A percentile compares a stretch with the other conserved stretches of the same genome.
These are phyloP conservation scores for Eurypyga helias DNA, from an alignment of 2,113 vertebrate genomes.

Conservation along the genomic window DNA sequence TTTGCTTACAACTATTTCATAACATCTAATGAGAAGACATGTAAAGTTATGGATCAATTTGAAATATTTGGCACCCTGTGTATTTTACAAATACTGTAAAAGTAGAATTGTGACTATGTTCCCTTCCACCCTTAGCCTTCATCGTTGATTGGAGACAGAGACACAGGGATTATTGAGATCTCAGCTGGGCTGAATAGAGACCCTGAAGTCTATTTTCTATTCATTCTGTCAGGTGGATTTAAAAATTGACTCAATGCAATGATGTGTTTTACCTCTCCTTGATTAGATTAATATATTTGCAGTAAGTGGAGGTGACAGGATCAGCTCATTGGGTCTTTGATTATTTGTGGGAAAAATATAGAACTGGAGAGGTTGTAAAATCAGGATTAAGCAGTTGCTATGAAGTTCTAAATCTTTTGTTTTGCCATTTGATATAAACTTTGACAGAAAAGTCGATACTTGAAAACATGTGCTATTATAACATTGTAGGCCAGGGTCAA, in stretches of 20 bases:
- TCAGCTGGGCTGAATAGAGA: background rate
- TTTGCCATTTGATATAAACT: background rate
- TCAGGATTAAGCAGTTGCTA: background rate
- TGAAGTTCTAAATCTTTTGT: background rate
- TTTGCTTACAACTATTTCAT: background rate
- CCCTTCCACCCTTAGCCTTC: background rate
- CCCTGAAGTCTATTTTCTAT: background rate
- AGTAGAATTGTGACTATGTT: background rate
- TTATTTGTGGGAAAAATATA: background rate
- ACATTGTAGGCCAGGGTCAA: background rate
- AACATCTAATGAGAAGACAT: background rate
- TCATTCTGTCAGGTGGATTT: background rate
- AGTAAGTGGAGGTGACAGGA: background rate
- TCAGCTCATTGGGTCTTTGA: background rate
- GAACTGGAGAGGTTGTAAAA: background rate
- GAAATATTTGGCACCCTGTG: background rate
- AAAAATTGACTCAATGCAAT: background rate
- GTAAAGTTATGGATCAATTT: background rate
- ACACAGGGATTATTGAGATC: background rate
- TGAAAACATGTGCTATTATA: background rate
- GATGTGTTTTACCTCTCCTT: background rate
- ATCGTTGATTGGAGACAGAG: background rate
- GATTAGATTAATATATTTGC: background rate
- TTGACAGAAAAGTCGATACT: background rate
- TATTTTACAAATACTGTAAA: background rate